phyloP scores from a whole-genome alignment of 2,888 invertebrate species.

The Lochmaea crataegi region DNA sequence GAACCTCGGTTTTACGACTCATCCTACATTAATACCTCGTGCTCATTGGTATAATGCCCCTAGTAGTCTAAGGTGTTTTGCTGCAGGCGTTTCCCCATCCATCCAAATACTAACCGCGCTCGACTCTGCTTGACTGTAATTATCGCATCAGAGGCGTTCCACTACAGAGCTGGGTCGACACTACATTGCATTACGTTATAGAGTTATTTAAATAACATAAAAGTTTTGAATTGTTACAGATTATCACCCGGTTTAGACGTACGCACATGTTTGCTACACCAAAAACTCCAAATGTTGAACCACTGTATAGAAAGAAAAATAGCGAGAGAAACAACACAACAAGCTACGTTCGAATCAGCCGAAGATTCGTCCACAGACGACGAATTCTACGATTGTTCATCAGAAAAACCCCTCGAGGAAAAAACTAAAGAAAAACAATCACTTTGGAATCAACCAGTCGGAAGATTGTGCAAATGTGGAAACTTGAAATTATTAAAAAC shows the following conservation, averaged over 20 bases:
- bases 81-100: too few species aligned
- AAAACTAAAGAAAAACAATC: conserved; percentile 63
- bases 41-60: too few species aligned
- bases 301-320: conserved; percentile 78
- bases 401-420: conserved; percentile 63
- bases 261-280: conserved; percentile 87
- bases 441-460: conserved; percentile 69
- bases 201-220: too few species aligned
- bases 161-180: too few species aligned
- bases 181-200: too few species aligned
- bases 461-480: conserved; percentile 74
- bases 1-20: too few species aligned
- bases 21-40: too few species aligned
- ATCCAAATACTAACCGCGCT: too few species aligned
- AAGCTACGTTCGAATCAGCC: conserved; percentile 63
- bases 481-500: conserved; percentile 75
- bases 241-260: conserved; percentile 84
- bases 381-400: conserved; percentile 85
- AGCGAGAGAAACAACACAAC: conserved; percentile 66
- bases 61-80: too few species aligned
- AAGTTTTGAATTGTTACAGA: conserved; percentile 65
- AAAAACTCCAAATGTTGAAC: conserved; percentile 91
- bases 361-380: conserved; percentile 66
- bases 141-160: too few species aligned
- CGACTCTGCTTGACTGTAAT: too few species aligned